Evolutionary conservation across 64 coral and sea anemone genomes (phyloP), one percentile per base, ranked within the genome.

Genomic region (Platygyra sinensis): DNA sequence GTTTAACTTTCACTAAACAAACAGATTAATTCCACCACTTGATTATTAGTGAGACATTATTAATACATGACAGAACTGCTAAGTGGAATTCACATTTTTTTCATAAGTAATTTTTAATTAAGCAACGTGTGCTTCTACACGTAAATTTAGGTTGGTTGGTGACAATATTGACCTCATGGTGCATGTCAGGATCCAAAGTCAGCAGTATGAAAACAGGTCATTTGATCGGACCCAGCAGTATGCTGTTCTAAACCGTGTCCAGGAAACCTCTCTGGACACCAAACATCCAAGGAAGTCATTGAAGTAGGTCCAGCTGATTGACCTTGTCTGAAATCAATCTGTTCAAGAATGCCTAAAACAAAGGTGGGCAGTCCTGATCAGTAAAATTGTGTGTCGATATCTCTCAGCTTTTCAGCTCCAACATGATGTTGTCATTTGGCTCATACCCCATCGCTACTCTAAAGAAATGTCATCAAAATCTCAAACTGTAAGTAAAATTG

Each of bases 211-310:
- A 36, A 36, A 36, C 33, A 36, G 33, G 54, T 91, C 89, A 8
- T 0, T 91, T 4, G 80, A 83, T 52, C 85, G 79, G 72, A 83
- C 80, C 3, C 89, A 91, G 11, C 89, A 91, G 69, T 83, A 74
- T 85, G 46, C 79, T 30, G 36, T 82, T 27, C 6, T 83, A 0
- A 79, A 84, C 24, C 84, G 69, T 27, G 80, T 91, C 10, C 39
- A 9, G 30, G 50, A 84, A 15, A 46, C 89, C 2, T 74, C 1
- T 63, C 10, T 63, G 8, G 87, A 89, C 24, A 52, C 76, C 54
- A 89, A 59, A 16, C 24, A 25, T 10, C 74, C 57, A 78, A 11
- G 63, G 22, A 76, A 78, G 33, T n/a, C 30, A n/a, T 33, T 89
- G 2, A 89, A 62, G 7, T 28, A 83, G 12, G 30, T 91, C 8